Percentiles rank a stretch among this genome's conserved stretches.
These are phyloP conservation scores for Camponotus vicinus DNA, from an alignment of 1,140 invertebrate species.

Conservation along the genomic window DNA sequence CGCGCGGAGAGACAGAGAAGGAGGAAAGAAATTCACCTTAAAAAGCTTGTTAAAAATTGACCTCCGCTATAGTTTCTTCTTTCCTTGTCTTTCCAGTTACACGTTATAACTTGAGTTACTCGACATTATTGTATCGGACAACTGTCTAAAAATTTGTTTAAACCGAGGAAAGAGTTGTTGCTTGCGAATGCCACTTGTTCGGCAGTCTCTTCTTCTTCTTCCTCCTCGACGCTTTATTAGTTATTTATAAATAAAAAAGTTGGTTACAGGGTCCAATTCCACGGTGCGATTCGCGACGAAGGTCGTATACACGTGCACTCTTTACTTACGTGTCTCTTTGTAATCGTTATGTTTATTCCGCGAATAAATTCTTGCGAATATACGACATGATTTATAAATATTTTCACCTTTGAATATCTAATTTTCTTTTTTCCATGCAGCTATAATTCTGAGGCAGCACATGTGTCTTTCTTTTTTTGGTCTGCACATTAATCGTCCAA, in stretches of 20 bases:
- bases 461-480: neutral
- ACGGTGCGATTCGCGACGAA: neutral
- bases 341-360: neutral
- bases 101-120: neutral
- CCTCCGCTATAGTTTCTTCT: neutral
- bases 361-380: conserved; percentile 22
- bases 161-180: neutral
- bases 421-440: too few relatives aligned
- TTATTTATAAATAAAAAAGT: conserved; percentile 53
- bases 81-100: neutral
- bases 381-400: neutral
- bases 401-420: too few relatives aligned
- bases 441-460: neutral
- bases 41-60: conserved; percentile 5
- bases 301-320: neutral
- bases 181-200: too few relatives aligned
- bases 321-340: neutral
- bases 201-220: neutral
- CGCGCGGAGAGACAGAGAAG: neutral
- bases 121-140: neutral
- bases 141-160: neutral
- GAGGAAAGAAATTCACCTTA: neutral
- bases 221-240: neutral
- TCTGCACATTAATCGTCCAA: neutral
- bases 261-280: conserved; percentile 70